These are phyloP conservation scores for Enteromius afrohamiltoni DNA, from an alignment of 2,797 vertebrate species.

Conservation along the genomic window DNA sequence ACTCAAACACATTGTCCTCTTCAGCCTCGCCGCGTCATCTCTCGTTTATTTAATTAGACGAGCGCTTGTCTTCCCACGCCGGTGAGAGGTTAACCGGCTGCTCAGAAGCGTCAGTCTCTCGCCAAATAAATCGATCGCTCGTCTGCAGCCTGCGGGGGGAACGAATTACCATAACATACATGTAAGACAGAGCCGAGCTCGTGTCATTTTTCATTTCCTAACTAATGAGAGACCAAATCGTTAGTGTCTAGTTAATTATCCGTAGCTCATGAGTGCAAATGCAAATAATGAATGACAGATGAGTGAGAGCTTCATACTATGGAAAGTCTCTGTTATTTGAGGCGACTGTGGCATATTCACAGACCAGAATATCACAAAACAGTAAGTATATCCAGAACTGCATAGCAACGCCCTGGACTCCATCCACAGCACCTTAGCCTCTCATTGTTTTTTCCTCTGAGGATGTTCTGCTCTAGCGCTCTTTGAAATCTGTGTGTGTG, in stretches of 20 bases:
- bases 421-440: background rate
- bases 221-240: constrained; percentile 11
- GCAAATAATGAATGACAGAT: constrained; percentile 1
- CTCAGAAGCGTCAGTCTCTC: constrained; percentile 11
- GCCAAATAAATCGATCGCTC: background rate
- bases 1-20: constrained; percentile 15
- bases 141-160: constrained; percentile 41
- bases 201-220: constrained; percentile 1
- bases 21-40: constrained; percentile 11
- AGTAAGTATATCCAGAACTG: background rate
- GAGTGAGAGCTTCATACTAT: background rate
- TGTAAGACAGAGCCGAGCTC: background rate
- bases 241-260: constrained; percentile 14
- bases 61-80: constrained; percentile 18
- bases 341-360: background rate
- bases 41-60: constrained; percentile 38
- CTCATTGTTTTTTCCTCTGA: background rate
- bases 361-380: background rate
- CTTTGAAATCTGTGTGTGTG: background rate
- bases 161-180: constrained; percentile 37
- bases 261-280: background rate
- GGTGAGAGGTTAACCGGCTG: constrained; percentile 42
- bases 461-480: background rate
- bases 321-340: background rate
- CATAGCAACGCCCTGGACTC: background rate